Conservation (phyloP, 2,888 invertebrate genomes). For the Hyalella azteca region DNA sequence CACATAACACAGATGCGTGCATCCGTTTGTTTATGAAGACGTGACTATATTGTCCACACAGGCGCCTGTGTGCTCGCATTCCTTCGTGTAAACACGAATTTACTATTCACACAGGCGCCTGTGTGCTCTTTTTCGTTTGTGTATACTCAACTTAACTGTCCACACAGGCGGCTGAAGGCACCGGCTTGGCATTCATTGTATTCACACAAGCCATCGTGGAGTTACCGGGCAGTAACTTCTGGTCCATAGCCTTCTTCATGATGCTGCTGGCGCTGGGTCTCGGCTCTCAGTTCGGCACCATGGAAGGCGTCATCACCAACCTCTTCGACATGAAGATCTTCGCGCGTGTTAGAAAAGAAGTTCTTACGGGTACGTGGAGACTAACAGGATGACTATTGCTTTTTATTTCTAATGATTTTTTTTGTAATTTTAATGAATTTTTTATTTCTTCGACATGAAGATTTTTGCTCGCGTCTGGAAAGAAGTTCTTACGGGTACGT, state of each 20-base stretch:
- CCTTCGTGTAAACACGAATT: too few relatives aligned
- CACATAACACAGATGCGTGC: too few relatives aligned
- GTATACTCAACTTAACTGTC: too few relatives aligned
- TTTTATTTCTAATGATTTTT: neutral
- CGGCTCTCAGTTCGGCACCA: slow-evolving; percentile 93
- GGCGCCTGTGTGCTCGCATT: too few relatives aligned
- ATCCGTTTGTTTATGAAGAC: too few relatives aligned
- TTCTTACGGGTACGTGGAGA: slow-evolving; percentile 74
- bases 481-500: slow-evolving; percentile 85
- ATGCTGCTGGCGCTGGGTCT: slow-evolving; percentile 92
- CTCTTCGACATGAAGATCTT: slow-evolving; percentile 92
- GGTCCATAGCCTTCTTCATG: slow-evolving; percentile 94
- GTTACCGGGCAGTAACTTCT: slow-evolving; percentile 90
- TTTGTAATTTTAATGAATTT: neutral
- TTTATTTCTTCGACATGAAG: slow-evolving; percentile 81
- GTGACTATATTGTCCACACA: too few relatives aligned
- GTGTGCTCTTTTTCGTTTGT: too few relatives aligned
- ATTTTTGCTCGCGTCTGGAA: slow-evolving; percentile 87
- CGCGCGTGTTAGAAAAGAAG: slow-evolving; percentile 85
- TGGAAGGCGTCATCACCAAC: slow-evolving; percentile 95
- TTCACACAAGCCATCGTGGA: slow-evolving; percentile 96
- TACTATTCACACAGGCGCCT: too few relatives aligned
- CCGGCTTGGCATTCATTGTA: slow-evolving; percentile 94
- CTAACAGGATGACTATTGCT: neutral
- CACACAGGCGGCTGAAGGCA: slow-evolving; percentile 96